phyloP scores from a whole-genome alignment of 2,113 vertebrate species.

The Barnardius zonarius region DNA sequence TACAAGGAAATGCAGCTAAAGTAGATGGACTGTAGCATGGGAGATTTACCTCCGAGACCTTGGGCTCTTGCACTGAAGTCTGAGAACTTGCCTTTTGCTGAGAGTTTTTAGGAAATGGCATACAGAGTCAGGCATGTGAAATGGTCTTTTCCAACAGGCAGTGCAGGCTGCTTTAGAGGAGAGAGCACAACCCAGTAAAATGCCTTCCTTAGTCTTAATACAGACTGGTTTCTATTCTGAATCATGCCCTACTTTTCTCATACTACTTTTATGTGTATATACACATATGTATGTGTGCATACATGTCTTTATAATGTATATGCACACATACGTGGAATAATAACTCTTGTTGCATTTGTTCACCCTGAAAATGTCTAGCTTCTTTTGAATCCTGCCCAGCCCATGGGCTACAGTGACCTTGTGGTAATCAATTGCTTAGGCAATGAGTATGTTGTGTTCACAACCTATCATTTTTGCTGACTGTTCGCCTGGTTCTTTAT shows the following conservation, averaged over 20 bases:
- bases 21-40: neutral
- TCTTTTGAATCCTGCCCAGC: neutral
- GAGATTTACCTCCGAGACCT: neutral
- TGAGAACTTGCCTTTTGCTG: neutral
- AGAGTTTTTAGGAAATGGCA: neutral
- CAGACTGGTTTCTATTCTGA: neutral
- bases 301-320: neutral
- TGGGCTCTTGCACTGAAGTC: neutral
- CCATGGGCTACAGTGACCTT: neutral
- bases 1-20: neutral
- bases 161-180: neutral
- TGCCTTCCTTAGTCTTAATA: neutral
- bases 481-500: neutral
- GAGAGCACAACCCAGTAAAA: neutral
- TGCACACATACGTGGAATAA: rapidly evolving
- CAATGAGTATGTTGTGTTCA: neutral
- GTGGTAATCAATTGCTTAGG: neutral
- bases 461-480: neutral
- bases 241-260: neutral
- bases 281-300: neutral
- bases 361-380: neutral
- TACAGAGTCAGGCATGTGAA: neutral
- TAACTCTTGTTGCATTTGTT: neutral
- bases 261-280: neutral
- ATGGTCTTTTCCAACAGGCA: neutral